Conservation (phyloP, 2,888 invertebrate species). For the Pocota personata region DNA sequence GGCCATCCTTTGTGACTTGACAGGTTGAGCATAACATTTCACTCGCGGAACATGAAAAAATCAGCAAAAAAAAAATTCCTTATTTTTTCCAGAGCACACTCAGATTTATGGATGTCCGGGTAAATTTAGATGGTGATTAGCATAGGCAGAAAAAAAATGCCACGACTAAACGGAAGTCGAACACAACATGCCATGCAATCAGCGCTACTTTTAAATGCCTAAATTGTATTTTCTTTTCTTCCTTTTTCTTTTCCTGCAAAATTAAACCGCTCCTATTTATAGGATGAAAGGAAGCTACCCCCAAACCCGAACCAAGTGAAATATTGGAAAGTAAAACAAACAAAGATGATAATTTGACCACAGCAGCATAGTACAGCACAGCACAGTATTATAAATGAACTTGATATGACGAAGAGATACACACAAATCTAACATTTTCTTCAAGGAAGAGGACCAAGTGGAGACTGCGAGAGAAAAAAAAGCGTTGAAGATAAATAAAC, state of each 20-base stretch:
- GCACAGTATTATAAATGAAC: constrained; percentile 66
- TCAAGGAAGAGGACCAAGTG: constrained; percentile 46
- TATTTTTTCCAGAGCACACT: constrained; percentile 12
- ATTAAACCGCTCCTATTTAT: constrained; percentile 39
- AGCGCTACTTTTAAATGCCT: constrained; percentile 56
- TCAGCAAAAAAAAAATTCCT: background rate
- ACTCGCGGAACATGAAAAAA: constrained; percentile 54
- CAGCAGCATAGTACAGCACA: constrained; percentile 23
- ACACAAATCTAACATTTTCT: constrained; percentile 50
- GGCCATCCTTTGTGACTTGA: constrained; percentile 57
- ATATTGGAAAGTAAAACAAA: constrained; percentile 72
- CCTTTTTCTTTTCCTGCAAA: constrained; percentile 29
- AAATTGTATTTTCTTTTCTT: background rate
- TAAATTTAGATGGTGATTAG: constrained; percentile 68
- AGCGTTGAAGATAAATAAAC: constrained; percentile 83
- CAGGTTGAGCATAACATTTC: constrained; percentile 64
- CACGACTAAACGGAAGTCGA: constrained; percentile 54
- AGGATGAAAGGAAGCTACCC: background rate
- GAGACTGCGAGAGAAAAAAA: constrained; percentile 77
- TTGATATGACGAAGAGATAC: constrained; percentile 58
- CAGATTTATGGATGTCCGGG: constrained; percentile 71
- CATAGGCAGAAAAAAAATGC: constrained; percentile 58
- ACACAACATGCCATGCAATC: constrained; percentile 67
- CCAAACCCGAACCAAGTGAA: constrained; percentile 14
- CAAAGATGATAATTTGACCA: constrained; percentile 73